A percentile compares a stretch with the other conserved stretches of the same genome.
Evolutionary conservation across 2,113 vertebrate species (phyloP).

Genomic region (Leiothrix lutea): DNA sequence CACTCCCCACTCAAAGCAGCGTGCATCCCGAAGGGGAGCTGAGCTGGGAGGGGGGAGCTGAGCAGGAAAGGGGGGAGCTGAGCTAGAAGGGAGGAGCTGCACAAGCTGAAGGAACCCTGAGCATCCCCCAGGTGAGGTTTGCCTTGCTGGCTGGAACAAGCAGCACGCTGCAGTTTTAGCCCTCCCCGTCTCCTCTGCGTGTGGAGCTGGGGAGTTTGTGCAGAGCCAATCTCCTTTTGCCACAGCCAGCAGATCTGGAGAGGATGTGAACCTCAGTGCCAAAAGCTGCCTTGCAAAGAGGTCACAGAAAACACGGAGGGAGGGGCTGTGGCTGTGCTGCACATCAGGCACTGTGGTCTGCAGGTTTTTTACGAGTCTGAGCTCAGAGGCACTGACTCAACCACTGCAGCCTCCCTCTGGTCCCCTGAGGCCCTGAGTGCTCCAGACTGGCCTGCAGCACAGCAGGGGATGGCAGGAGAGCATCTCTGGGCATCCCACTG

Average conservation of each 20-base stretch:
- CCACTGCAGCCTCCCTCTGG: neutral
- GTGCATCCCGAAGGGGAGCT: neutral
- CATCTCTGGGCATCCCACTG: neutral
- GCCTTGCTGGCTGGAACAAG: neutral
- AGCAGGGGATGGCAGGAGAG: neutral
- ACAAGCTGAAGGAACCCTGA: neutral
- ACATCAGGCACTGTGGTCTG: neutral
- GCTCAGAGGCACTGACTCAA: conserved; percentile 1
- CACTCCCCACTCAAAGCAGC: neutral
- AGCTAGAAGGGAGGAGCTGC: neutral
- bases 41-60: neutral
- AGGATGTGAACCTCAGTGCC: neutral
- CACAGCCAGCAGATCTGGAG: neutral
- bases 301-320: neutral
- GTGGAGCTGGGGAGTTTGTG: neutral
- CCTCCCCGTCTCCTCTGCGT: neutral
- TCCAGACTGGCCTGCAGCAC: neutral
- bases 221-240: neutral
- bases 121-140: neutral
- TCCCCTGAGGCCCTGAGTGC: neutral
- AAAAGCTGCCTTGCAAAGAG: neutral
- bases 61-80: neutral
- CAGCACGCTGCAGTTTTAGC: neutral
- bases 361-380: neutral
- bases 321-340: neutral